Evolutionary conservation across 1,140 invertebrate species (phyloP).

Genomic region (Tetranychus urticae): DNA sequence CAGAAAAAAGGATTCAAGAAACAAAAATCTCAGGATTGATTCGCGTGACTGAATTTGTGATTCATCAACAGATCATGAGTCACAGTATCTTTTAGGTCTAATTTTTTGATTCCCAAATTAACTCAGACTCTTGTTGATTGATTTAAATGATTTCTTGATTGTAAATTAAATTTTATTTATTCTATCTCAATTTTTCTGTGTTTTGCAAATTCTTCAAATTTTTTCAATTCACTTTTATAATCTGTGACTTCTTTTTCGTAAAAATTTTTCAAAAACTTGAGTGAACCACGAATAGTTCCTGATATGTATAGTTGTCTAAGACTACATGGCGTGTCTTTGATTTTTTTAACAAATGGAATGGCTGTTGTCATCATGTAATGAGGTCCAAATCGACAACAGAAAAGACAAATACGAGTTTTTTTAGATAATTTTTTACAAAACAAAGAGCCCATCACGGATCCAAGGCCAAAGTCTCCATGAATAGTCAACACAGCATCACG

Average conservation of each 20-base stretch:
- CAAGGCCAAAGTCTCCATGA: conserved; percentile 1
- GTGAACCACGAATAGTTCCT: neutral
- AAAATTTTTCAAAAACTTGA: neutral
- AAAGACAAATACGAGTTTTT: neutral
- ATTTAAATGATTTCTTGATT: no score
- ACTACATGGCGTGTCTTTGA: neutral
- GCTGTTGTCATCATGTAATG: neutral
- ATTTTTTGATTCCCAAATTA: no score
- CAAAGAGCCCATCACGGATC: neutral
- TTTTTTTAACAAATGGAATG: neutral
- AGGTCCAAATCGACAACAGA: neutral
- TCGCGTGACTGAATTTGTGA: no score
- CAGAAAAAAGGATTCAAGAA: no score
- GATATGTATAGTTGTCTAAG: neutral
- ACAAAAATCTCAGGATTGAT: no score
- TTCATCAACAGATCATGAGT: no score
- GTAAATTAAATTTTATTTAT: no score
- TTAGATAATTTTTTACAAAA: neutral
- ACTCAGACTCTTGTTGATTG: no score
- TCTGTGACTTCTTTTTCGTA: neutral
- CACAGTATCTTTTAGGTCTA: no score
- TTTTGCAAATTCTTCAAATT: no score
- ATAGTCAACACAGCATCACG: neutral
- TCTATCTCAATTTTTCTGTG: no score
- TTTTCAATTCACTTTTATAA: neutral